Evolutionary conservation across 1,140 invertebrate species (phyloP), one percentile per base, ranked within the genome.

Genomic region (Heliconius hermathena): DNA sequence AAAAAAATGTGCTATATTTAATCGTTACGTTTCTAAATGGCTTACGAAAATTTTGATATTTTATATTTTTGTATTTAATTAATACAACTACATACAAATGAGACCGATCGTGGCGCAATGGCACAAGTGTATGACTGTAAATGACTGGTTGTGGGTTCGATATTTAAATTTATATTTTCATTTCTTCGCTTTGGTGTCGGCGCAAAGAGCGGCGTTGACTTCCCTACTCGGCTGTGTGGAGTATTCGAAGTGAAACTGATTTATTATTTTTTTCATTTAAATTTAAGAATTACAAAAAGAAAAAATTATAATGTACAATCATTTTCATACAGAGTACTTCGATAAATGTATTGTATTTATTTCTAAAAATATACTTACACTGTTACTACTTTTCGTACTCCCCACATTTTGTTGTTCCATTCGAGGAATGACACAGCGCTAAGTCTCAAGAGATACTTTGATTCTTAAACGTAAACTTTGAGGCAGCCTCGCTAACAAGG

Each of bases 371-470:
- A 46, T 4, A 46, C 41, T 46, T 29, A 29, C 11, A 26, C 22
- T 66, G 9, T 66, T 26, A 16, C 22, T 26, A 29, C 22, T 9
- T 66, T 66, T 16, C 1, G 3, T 5, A 16, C 26, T 66, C 60
- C 60, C 2, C 13, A 66, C 22, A 66, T 66, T 66, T 66, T 66
- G 22, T 22, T 83, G 81, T 86, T 75, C 83, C 57, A 82, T 76
- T 79, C 80, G 85, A 86, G 87, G 88, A 89, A 92, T 94, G 92
- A 94, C 91, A 90, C 89, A 92, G 92, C 92, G 84, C 81, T 89
- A 88, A 89, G 82, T 91, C 80, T 91, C 81, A 87, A 92, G 89
- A 91, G 91, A 91, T 94, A 91, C 91, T 94, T 90, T 82, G 87
- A 90, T 90, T 92, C 91, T 93, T 91, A 88, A 84, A 88, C 88